Base-by-base conservation (phyloP, 2,113 vertebrate genomes). In the Heterotilapia buettikoferi region DNA sequence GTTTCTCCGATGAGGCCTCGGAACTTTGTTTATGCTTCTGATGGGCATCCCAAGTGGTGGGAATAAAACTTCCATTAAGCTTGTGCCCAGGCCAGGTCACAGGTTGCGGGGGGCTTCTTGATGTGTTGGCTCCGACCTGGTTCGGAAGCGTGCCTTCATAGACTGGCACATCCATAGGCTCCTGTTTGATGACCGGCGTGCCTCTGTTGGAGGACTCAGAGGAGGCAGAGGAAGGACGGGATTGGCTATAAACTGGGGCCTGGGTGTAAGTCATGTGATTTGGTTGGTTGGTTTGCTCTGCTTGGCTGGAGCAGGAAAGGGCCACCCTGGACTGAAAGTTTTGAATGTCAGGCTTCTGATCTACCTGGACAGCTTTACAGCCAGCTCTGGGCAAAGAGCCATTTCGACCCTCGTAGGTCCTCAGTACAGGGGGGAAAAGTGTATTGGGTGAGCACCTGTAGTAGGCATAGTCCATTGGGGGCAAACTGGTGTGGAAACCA, bases 401-500 rank as follows among this genome's bases (percentile, higher is more conserved):
- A 38, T 94, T 96, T 80, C 93, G 94, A 88, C 95, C 94, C 86
- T 96, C 95, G 1, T 98, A 98, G 83, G 97, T 97, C 89, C 98
- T 96, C 90, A 98, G 96, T 88, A 97, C 97, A 0, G 97, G 97
- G 88, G 96, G 95, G 95, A 99, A 99, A 96, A 99, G 85, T 36
- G 97, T 97, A 94, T 96, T 98, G 92, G 97, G 94, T 45, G 97
- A 89, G 89, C 98, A 98, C 93, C 97, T 96, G 13, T 98, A 98
- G 92, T 98, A 99, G 92, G 97, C 95, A 21, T 98, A 97, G 61
- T 97, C 97, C 87, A 98, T 97, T 68, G 92, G 43, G 2, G 98
- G 83, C n/a, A 97, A 97, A 93, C 97, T 98, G 87, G 97, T 97
- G 95, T 98, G 98, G 95, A 97, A 98, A 94, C 97, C 97, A 3